Percentiles rank a stretch among this genome's conserved stretches.
These are phyloP conservation scores for Mesitornis unicolor DNA, from an alignment of 2,113 vertebrate genomes.

Conservation along the genomic window DNA sequence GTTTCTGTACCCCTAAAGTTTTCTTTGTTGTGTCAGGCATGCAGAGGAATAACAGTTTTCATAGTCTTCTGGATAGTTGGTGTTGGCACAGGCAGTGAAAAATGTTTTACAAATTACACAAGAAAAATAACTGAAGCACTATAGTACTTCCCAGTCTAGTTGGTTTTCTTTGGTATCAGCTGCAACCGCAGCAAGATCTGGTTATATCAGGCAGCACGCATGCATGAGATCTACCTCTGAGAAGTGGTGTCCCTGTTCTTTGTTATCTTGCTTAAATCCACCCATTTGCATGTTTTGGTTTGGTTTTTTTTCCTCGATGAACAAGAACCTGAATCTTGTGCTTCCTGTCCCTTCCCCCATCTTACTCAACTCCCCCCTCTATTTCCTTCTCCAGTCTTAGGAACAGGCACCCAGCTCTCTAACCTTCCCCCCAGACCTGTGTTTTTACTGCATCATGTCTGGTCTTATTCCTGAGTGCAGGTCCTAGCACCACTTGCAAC, in stretches of 20 bases:
- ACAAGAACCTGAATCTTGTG: neutral
- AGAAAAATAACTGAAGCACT: neutral
- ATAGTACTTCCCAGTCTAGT: neutral
- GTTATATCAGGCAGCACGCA: neutral
- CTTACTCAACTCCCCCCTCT: neutral
- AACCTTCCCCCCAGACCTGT: neutral
- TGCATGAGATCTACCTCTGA: neutral
- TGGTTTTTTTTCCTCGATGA: rapidly evolving
- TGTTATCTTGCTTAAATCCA: neutral
- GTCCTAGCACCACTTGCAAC: neutral
- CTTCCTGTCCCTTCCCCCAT: neutral
- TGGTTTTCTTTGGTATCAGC: neutral
- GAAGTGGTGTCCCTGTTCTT: neutral
- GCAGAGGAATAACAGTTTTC: neutral
- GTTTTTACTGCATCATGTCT: neutral
- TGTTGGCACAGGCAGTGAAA: neutral
- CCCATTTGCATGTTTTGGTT: neutral
- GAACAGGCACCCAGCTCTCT: neutral
- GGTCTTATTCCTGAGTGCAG: neutral
- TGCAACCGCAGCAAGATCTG: neutral
- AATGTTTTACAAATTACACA: neutral
- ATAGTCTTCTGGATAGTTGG: neutral
- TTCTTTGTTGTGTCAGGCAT: neutral
- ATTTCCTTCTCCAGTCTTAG: neutral
- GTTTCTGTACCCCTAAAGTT: neutral